Evolutionary conservation across 2,113 vertebrate genomes (phyloP), one percentile per base, ranked within the genome.

Genomic region (Microtus oregoni): DNA sequence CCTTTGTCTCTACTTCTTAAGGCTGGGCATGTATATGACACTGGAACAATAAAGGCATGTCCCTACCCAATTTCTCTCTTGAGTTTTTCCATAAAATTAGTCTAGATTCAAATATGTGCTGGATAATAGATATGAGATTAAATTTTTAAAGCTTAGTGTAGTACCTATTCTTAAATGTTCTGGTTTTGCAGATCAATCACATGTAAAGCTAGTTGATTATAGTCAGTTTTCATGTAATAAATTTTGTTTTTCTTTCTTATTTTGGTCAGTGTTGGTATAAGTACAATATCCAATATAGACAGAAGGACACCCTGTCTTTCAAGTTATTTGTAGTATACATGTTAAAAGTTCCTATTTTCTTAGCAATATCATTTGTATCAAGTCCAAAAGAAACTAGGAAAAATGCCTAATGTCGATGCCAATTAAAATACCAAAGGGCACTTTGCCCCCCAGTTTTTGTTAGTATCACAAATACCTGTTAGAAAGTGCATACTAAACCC

Each of bases 1-100:
- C 32, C 24, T 47, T 73, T 83, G 2, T 67, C 50, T 97, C 86
- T 76, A 61, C 38, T 65, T 94, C 91, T 78, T 93, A 90, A 93
- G 30, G 8, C 32, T 73, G 10, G 30, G 11, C 52, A 28, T n/a
- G 5, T 14, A 78, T 67, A 86, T 72, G 41, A 44, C 47, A 92
- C 89, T 26, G 35, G 85, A 91, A 61, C 15, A 52, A 81, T 78
- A 70, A 81, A 63, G 26, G 67, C 4, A 26, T 44, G 58, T 88
- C 58, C 28, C 4, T 81, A 77, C 86, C 12, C 4, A 68, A 55
- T 88, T 19, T 94, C 24, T 75, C 65, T 77, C 93, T 68, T 77
- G 35, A 86, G 88, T 73, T 82, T 90, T 12, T 19, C 35, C 55
- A 81, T 28, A 86, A 7, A 72, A 61, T 87, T 93, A 87, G 47